phyloP scores from a whole-genome alignment of 2,797 vertebrate genomes.

The Cyclura pinguis region DNA sequence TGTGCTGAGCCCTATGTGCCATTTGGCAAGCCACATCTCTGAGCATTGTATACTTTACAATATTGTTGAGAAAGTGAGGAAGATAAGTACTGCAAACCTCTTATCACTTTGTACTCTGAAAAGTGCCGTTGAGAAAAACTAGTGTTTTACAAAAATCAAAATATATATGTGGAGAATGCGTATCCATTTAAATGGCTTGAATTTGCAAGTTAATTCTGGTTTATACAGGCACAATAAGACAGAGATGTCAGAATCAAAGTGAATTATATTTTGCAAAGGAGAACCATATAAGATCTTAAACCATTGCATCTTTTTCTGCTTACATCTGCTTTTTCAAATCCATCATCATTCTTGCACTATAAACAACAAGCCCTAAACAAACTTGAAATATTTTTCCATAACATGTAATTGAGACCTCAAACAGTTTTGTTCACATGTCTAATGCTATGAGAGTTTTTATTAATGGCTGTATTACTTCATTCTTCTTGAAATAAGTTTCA shows the following conservation, averaged over 20 bases:
- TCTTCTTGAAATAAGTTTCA: background rate
- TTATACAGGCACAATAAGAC: background rate
- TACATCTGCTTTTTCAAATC: background rate
- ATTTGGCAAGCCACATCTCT: background rate
- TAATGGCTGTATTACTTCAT: conserved; percentile 8
- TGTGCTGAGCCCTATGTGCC: background rate
- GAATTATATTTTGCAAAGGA: conserved; percentile 26
- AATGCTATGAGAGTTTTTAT: background rate
- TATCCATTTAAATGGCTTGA: conserved; percentile 9
- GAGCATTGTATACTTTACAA: background rate
- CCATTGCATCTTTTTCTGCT: background rate
- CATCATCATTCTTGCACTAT: background rate
- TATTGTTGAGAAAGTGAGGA: background rate
- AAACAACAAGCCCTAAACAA: background rate
- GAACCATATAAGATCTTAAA: background rate
- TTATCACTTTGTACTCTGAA: background rate
- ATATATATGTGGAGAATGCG: background rate
- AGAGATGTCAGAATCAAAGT: conserved; percentile 5
- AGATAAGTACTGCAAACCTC: background rate
- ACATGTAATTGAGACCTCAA: background rate
- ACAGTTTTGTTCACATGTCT: conserved; percentile 1
- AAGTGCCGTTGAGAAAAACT: background rate
- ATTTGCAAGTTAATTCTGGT: background rate
- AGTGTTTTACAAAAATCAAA: background rate
- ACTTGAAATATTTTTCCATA: background rate